Evolutionary conservation across 2,888 invertebrate species (phyloP), one percentile per base, ranked within the genome.

Genomic region (Morpho achilles): DNA sequence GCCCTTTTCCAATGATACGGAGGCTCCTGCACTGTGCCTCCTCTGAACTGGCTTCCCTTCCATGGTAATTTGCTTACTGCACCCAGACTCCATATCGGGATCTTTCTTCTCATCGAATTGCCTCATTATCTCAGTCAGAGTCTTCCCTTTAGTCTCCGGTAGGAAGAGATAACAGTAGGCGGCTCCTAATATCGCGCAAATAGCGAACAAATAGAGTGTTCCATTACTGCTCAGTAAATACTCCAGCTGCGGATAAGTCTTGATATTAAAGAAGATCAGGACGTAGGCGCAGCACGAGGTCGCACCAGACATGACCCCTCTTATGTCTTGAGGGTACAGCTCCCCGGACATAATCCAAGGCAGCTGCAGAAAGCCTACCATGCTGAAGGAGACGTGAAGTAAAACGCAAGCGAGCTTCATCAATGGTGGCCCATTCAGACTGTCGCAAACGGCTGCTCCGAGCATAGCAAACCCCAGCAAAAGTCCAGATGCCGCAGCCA

Each of bases 281-380:
- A 93, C 78, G 69, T 95, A 95, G 0, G 93, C 95, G 53, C 95
- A 91, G 58, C 94, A 94, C 0, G 94, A 92, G 0, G 95, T 94
- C 0, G 94, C 80, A 0, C 95, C 95, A 0, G 94, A 93, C 91
- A 94, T 93, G 0, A 94, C 92, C 0, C 95, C 94, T 66, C 95
- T 84, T 2, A 94, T 93, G 59, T 92, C 91, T 63, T 94, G 87
- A 2, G 95, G 94, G 69, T 94, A 95, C 48, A 95, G 74, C 71
- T 95, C 95, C 1, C 94, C 94, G 0, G 93, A 94, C 92, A 95
- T 93, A 40, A 95, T 93, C 94, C 95, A 95, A 0, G 95, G 95
- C 5, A 95, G 83, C 32, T 95, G 95, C 0, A 95, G 77, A 77
- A 94, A 94, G 0, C 95, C 95, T 1, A 95, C 90, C 95, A 95